Percentiles rank a stretch among this genome's conserved stretches.
These are phyloP conservation scores for Alauda arvensis DNA, from an alignment of 2,797 vertebrate species.

Conservation along the genomic window DNA sequence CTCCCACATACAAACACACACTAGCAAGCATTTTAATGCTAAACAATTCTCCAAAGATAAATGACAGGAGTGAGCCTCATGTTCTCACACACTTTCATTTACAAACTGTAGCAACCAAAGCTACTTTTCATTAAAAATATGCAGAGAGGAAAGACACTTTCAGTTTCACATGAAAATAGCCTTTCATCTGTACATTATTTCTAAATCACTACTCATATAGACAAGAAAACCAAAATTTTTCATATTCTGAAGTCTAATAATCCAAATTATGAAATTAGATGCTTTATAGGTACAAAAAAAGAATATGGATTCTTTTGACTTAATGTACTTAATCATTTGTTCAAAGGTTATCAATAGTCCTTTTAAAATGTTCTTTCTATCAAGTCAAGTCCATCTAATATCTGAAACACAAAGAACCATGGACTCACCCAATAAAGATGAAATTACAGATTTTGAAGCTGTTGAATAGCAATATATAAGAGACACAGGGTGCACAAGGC, in stretches of 20 bases:
- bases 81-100: neutral
- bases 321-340: neutral
- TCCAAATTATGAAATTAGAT: neutral
- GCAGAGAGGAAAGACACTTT: neutral
- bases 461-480: neutral
- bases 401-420: neutral
- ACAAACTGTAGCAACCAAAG: neutral
- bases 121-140: neutral
- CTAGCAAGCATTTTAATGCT: neutral
- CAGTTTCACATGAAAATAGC: neutral
- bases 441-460: neutral
- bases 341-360: neutral
- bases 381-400: neutral
- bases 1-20: neutral
- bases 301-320: neutral
- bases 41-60: neutral
- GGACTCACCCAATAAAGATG: neutral
- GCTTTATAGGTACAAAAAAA: neutral
- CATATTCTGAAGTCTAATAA: neutral
- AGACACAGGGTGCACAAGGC: fast-evolving
- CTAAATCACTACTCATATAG: neutral
- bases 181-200: neutral
- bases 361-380: neutral
- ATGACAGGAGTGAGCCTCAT: neutral
- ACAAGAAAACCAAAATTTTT: neutral